Evolutionary conservation across 2,888 invertebrate genomes (phyloP), one percentile per base, ranked within the genome.

Genomic region (Chelonus formosanus): DNA sequence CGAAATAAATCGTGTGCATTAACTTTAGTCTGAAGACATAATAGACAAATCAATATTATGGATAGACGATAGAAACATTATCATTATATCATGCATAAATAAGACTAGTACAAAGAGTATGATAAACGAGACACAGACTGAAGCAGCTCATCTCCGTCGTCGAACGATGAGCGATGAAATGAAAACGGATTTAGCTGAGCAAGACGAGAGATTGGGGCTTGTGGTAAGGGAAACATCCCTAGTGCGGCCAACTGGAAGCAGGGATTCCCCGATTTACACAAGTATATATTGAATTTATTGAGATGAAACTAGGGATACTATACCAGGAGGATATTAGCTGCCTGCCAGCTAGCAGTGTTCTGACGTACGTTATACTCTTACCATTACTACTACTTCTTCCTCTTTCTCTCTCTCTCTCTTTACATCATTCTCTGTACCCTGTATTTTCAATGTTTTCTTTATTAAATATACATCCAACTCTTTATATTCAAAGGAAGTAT

Each of bases 241-340:
- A n/a, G 35, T 32, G 10, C 47, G 31, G 40, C 56, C 65, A 65
- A 65, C 60, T 68, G 69, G 69, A 70, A 70, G 40, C 40, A 5
- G 70, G 74, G 74, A 74, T 75, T 75, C 66, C 34, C 75, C 80
- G 81, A 83, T 83, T 83, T 83, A 80, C 80, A 82, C 83, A 82
- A 83, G 82, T 84, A 84, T 20, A 20, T 84, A 84, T 84, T 84
- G 83, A 84, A 84, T 84, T 84, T 84, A 84, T 84, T 84, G 84
- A 84, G 84, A 84, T 83, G 84, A 84, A 83, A 83, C 78, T 79
- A 74, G 76, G 72, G 84, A 84, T 84, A 83, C 83, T 81, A 80
- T 79, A 76, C 81, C 82, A 79, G 77, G 81, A 84, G 84, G 84
- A 84, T 84, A 84, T 84, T 84, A 84, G 84, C 83, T 83, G 83